These are phyloP conservation scores for Clistopyga incitator DNA, from an alignment of 2,888 invertebrate species.

Conservation along the genomic window DNA sequence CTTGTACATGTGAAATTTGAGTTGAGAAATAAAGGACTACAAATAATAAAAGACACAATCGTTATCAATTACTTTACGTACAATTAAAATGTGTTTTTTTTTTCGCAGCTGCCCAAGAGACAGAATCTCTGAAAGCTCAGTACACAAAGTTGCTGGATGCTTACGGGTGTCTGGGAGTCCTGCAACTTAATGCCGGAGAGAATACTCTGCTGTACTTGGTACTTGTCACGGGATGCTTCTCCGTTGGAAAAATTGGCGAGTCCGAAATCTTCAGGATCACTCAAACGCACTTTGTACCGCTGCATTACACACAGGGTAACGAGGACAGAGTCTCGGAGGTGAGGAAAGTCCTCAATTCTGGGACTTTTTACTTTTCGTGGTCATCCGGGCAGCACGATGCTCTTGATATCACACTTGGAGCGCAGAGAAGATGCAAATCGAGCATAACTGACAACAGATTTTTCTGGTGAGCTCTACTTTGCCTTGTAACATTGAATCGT, in stretches of 20 bases:
- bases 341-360: slow-evolving; percentile 97
- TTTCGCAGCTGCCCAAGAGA: slow-evolving; percentile 91
- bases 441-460: slow-evolving; percentile 96
- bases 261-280: slow-evolving; percentile 98
- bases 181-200: slow-evolving; percentile 94
- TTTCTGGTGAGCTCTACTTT: slow-evolving; percentile 90
- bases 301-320: slow-evolving; percentile 89
- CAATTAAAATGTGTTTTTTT: slow-evolving; percentile 55
- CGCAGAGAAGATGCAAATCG: slow-evolving; percentile 94
- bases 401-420: slow-evolving; percentile 97
- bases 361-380: slow-evolving; percentile 99
- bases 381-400: slow-evolving; percentile 85
- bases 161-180: slow-evolving; percentile 97
- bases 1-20: too few relatives aligned
- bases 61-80: background rate
- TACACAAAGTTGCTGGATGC: slow-evolving; percentile 97
- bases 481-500: background rate
- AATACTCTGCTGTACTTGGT: slow-evolving; percentile 94
- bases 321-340: slow-evolving; percentile 88
- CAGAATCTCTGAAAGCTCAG: slow-evolving; percentile 94
- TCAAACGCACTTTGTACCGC: slow-evolving; percentile 95
- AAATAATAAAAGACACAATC: too few relatives aligned
- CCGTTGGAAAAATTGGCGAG: slow-evolving; percentile 97
- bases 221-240: slow-evolving; percentile 97
- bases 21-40: too few relatives aligned